Percentiles rank a stretch among this genome's conserved stretches.
These are phyloP conservation scores for Hyaena hyaena DNA, from an alignment of 2,113 vertebrate species.

Conservation along the genomic window DNA sequence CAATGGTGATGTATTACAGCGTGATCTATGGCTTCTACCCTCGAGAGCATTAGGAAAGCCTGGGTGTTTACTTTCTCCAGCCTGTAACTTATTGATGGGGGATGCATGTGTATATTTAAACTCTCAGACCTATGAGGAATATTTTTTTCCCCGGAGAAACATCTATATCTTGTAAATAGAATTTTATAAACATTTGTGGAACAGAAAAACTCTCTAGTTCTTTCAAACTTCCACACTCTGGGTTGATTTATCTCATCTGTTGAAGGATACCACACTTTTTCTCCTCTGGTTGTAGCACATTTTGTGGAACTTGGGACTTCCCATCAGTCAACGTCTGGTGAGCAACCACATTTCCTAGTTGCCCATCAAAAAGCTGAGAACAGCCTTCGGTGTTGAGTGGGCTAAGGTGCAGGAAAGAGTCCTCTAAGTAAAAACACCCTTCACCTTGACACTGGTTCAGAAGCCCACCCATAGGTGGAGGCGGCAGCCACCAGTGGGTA, in stretches of 20 bases:
- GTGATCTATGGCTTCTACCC: not conserved
- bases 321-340: not conserved
- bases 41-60: not conserved
- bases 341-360: not conserved
- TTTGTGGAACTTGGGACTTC: not conserved
- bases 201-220: conserved; percentile 66
- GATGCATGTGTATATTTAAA: conserved; percentile 17
- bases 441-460: not conserved
- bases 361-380: not conserved
- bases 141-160: conserved; percentile 46
- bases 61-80: not conserved
- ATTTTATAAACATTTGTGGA: conserved; percentile 59
- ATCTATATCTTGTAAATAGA: conserved; percentile 76
- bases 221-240: conserved; percentile 46
- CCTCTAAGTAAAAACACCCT: not conserved
- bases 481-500: not conserved
- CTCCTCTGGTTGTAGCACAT: not conserved
- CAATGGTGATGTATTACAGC: not conserved
- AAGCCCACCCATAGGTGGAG: not conserved
- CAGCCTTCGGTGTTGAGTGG: not conserved
- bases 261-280: not conserved
- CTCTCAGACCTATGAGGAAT: conserved; percentile 44
- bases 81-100: not conserved
- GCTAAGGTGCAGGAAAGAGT: not conserved
- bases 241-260: conserved; percentile 10